Conservation (phyloP, 2,888 invertebrate genomes). For the Cordylochernes scorpioides region DNA sequence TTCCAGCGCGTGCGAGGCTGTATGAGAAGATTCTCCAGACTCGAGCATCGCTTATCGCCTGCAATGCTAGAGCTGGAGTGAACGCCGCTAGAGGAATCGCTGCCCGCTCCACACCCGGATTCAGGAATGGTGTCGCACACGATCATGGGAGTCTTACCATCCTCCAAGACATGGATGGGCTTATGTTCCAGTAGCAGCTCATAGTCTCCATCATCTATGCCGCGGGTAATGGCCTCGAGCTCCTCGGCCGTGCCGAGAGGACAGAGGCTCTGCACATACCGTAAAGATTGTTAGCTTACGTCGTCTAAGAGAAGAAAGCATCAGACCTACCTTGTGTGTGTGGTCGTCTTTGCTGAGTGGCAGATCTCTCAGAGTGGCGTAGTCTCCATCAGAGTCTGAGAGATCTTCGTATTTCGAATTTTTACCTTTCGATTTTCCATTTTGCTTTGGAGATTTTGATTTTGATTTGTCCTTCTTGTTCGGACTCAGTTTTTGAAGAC, state of each 20-base stretch:
- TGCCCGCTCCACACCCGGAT: slow-evolving; percentile 1
- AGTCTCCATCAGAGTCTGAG: slow-evolving; percentile 36
- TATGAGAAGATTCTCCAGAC: slow-evolving; percentile 1
- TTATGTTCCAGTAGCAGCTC: slow-evolving; percentile 7
- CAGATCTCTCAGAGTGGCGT: slow-evolving; percentile 37
- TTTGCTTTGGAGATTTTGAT: slow-evolving; percentile 12
- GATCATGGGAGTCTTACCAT: slow-evolving; percentile 18
- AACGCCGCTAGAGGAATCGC: slow-evolving; percentile 1
- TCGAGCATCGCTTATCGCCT: slow-evolving; percentile 1
- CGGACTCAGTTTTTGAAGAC: slow-evolving; percentile 10
- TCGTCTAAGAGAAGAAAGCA: too few species aligned
- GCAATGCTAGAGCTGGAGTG: slow-evolving; percentile 1
- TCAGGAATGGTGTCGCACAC: too few species aligned
- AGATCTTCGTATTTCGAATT: slow-evolving; percentile 21
- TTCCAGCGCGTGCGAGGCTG: slow-evolving; percentile 24
- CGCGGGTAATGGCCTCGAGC: too few species aligned
- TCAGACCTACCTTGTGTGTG: too few species aligned
- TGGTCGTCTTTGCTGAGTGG: too few species aligned
- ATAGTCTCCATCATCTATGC: slow-evolving; percentile 8
- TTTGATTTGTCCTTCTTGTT: slow-evolving; percentile 7
- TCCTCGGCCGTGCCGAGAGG: too few species aligned
- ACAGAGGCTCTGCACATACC: too few species aligned
- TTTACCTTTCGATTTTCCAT: slow-evolving; percentile 25
- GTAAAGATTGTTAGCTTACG: too few species aligned
- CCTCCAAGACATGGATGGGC: slow-evolving; percentile 12